Evolutionary conservation across 2,113 vertebrate species (phyloP), one percentile per base, ranked within the genome.

Genomic region (Myiopsitta monachus): DNA sequence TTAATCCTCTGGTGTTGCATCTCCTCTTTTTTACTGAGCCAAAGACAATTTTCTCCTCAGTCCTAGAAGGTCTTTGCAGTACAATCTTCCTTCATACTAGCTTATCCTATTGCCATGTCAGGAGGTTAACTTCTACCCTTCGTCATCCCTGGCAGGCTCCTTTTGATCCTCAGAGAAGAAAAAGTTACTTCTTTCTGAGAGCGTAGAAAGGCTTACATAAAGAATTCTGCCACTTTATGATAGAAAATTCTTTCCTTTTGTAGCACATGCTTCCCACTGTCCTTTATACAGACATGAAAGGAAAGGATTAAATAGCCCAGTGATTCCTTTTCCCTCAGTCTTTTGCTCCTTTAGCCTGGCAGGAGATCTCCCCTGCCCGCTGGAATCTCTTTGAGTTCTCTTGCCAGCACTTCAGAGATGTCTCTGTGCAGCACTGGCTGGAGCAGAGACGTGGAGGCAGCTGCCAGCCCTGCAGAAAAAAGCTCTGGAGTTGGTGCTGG

Each of bases 391-490:
- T 96, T 93, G 62, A 91, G 70, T 73, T 95, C 88, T 92, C 36
- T 76, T 96, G 83, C 92, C 92, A 95, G 67, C 77, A 41, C 74
- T 96, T 96, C 66, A 94, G 92, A 95, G 86, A 59, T 68, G 36
- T 76, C 57, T 92, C 64, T 89, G 73, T 87, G 81, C 87, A 82
- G 81, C 0, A 1, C 87, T 95, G 92, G 78, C 91, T 95, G 82
- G 72, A 93, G 85, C 82, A 73, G 89, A 90, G 59, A 38, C 44
- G 66, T 49, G 67, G 70, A 96, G 63, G 38, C 90, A 94, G 95
- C 94, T 96, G 95, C 89, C 93, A 96, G 82, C 84, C 51, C 84
- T 91, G 87, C 90, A 96, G 83, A 77, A 83, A 85, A 95, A 91
- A 91, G 28, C 87, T 93, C 87, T 75, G 49, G 91, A 96, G 84